These are phyloP conservation scores for Aspiorhynchus laticeps DNA, from an alignment of 2,113 vertebrate genomes.

Conservation along the genomic window DNA sequence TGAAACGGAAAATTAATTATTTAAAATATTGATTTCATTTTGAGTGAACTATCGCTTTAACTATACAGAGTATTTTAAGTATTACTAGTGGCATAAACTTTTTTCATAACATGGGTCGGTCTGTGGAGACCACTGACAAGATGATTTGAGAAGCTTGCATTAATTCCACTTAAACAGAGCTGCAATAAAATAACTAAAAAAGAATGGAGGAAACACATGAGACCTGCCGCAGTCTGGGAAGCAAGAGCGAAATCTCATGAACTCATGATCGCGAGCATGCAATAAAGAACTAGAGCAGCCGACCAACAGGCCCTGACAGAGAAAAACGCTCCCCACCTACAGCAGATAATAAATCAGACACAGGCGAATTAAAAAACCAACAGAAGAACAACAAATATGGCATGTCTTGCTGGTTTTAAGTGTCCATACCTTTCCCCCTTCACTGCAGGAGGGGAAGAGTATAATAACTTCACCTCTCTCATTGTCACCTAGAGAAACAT, in stretches of 20 bases:
- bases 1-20: background rate
- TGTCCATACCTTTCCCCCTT: constrained; percentile 73
- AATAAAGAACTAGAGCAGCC: constrained; percentile 39
- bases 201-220: constrained; percentile 46
- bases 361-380: constrained; percentile 73
- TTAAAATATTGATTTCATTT: background rate
- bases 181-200: constrained; percentile 41
- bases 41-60: background rate
- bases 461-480: constrained; percentile 82
- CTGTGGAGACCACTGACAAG: constrained; percentile 50
- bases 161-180: constrained; percentile 55
- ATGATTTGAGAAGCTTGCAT: constrained; percentile 56
- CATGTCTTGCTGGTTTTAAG: constrained; percentile 80
- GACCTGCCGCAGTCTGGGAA: constrained; percentile 28
- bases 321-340: constrained; percentile 69
- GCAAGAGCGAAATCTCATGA: constrained; percentile 25
- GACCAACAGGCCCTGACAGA: constrained; percentile 54
- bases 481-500: constrained; percentile 81
- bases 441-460: constrained; percentile 79
- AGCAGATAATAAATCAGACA: constrained; percentile 75
- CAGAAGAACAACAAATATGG: constrained; percentile 78
- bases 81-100: constrained; percentile 27
- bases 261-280: constrained; percentile 36
- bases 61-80: constrained; percentile 27
- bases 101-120: constrained; percentile 35